A percentile compares a stretch with the other conserved stretches of the same genome.
phyloP scores from a whole-genome alignment of 2,113 vertebrate genomes.

The Misgurnus mizolepis region DNA sequence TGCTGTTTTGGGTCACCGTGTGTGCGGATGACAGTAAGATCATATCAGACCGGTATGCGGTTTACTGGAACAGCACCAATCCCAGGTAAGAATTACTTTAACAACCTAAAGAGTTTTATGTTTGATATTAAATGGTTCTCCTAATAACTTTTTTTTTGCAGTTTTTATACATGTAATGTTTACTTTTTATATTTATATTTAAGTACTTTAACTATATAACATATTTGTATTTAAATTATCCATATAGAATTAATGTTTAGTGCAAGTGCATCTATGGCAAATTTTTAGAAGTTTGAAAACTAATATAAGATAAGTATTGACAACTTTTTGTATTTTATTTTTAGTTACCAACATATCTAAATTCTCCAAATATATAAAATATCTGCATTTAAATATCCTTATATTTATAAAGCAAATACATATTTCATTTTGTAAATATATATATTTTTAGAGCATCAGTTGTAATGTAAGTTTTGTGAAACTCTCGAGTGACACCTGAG shows the following conservation, averaged over 20 bases:
- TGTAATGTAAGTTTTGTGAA: too few species aligned
- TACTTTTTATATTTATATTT: too few species aligned
- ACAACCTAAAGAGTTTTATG: background rate
- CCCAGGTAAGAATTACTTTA: slow-evolving; percentile 78
- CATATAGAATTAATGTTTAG: too few species aligned
- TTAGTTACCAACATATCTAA: background rate
- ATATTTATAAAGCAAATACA: too few species aligned
- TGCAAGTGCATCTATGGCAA: too few species aligned
- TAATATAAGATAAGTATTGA: too few species aligned
- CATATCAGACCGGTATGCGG: slow-evolving; percentile 85
- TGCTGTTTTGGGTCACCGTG: slow-evolving; percentile 77
- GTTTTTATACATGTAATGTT: background rate
- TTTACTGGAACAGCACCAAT: slow-evolving; percentile 94
- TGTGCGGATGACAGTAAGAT: slow-evolving; percentile 84
- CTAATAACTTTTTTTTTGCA: background rate
- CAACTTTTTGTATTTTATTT: background rate
- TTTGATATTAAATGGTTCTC: background rate
- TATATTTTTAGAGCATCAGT: background rate
- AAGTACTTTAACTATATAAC: too few species aligned
- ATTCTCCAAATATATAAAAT: too few species aligned
- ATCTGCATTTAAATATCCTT: too few species aligned
- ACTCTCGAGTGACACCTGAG: background rate
- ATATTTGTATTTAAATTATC: too few species aligned
- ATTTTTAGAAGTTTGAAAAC: too few species aligned
- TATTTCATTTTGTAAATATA: background rate